Conservation (phyloP, 2,888 invertebrate species). For the Megaustenia siamemsis region DNA sequence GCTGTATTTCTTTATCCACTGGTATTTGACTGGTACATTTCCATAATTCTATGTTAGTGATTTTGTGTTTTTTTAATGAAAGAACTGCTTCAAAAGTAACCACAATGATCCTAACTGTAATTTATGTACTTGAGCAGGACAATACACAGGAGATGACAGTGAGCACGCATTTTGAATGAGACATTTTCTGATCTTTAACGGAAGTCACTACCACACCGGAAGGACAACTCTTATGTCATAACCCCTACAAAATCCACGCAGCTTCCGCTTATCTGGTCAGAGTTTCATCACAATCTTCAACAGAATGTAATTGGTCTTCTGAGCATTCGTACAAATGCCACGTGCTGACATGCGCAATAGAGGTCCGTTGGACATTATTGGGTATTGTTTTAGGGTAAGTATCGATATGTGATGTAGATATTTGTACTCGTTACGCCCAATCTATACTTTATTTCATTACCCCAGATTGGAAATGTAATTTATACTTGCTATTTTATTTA, state of each 20-base stretch:
- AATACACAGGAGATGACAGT: not conserved
- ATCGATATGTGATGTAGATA: not conserved
- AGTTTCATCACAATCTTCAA: no score
- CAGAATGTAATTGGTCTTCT: conserved; percentile 1
- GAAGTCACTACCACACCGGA: not conserved
- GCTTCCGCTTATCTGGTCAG: not conserved
- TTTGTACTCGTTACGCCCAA: no score
- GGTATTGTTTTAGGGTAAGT: conserved; percentile 43
- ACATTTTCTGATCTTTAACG: not conserved
- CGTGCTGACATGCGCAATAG: conserved; percentile 39
- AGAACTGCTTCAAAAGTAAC: no score
- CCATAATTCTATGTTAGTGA: no score
- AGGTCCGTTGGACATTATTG: conserved; percentile 32
- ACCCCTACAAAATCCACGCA: not conserved
- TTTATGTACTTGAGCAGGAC: not conserved
- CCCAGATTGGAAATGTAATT: no score
- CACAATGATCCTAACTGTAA: not conserved
- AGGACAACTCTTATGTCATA: not conserved
- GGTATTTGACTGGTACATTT: no score
- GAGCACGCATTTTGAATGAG: not conserved
- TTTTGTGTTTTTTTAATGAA: no score
- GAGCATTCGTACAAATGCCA: conserved; percentile 15
- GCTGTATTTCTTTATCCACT: no score
- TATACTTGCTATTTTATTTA: no score
- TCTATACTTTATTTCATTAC: no score